Evolutionary conservation across 2,888 invertebrate genomes (phyloP), one percentile per base, ranked within the genome.

Genomic region (Pediacus dermestoides): DNA sequence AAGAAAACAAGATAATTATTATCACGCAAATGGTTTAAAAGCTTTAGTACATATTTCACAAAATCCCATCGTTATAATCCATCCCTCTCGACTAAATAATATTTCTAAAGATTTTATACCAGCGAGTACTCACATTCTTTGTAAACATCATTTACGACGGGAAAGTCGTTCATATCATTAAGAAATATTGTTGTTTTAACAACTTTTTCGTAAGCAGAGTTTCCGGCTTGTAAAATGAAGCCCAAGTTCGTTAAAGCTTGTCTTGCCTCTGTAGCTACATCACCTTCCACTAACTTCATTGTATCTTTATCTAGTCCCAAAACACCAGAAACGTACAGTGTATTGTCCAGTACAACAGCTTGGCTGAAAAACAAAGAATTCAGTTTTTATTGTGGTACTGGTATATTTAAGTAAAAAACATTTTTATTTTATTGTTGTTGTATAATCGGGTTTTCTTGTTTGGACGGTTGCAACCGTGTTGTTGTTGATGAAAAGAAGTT

Each of bases 171-270:
- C 30, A 94, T 83, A 62, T 87, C 82, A 38, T 78, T 78, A 6
- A 95, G 70, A 38, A 92, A 76, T 18, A 95, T 80, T 1, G 91
- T 92, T n/a, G 85, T 82, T 70, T 94, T 94, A 10, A 93, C 77
- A 42, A 94, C 90, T 45, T 82, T 83, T 32, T 78, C 78, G 35
- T 80, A 74, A 12, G 78, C 75, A 1, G 85, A 80, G 53, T 85
- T 79, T 43, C 83, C 85, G 1, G 84, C 88, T 52, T 80, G 77
- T 18, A 95, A 72, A 37, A 91, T 76, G 34, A 79, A 75, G 35
- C 83, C 82, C 63, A 95, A 74, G 66, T 91, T 91, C 50, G 76
- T 76, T 34, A 95, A 72, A 2, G 85, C 86, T 68, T 83, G 81
- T 46, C 80, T 76, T 1, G 89, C 74, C 70, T 95, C 85, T 4